Conservation (phyloP, 2,797 vertebrate species). For the Oceanodroma leucorhoa region DNA sequence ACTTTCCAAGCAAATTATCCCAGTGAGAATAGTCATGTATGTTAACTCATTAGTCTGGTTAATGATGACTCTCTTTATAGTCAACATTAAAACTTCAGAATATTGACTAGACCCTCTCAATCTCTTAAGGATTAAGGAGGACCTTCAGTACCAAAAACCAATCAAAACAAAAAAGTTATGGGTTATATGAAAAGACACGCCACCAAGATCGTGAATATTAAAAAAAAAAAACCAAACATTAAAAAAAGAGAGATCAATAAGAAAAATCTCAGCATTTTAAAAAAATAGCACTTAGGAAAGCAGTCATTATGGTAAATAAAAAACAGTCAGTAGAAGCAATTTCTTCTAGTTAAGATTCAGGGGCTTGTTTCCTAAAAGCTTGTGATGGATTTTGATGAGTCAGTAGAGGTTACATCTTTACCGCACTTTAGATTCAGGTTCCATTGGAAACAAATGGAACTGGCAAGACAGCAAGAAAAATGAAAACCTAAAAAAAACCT, state of each 20-base stretch:
- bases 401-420: neutral
- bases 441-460: neutral
- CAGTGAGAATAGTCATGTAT: neutral
- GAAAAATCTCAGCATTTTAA: neutral
- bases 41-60: neutral
- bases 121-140: neutral
- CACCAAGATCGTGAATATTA: neutral
- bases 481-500: neutral
- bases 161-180: neutral
- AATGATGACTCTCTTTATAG: neutral
- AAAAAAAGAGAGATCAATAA: neutral
- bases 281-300: neutral
- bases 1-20: neutral
- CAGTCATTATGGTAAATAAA: neutral
- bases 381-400: neutral
- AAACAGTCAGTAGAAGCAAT: neutral
- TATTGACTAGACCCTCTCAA: neutral
- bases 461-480: neutral
- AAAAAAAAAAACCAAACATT: neutral
- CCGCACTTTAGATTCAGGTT: neutral
- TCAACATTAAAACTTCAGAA: neutral
- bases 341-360: neutral
- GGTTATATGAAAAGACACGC: neutral
- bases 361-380: neutral
- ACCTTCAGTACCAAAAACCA: neutral